Evolutionary conservation across 2,888 invertebrate genomes (phyloP), one percentile per base, ranked within the genome.

Genomic region (Idaea biselata): DNA sequence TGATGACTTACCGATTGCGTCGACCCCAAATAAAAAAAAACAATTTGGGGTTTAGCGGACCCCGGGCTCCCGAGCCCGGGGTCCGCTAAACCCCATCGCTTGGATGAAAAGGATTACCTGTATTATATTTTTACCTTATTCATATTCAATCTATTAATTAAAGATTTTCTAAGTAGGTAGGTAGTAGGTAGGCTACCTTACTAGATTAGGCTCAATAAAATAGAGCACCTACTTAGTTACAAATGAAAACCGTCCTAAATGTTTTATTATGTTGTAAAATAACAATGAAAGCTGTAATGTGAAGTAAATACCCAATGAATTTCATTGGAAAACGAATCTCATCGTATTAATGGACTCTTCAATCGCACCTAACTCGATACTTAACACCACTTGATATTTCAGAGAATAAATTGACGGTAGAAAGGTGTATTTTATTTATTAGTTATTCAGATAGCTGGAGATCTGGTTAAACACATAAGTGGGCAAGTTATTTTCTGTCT

Each of bases 271-370:
- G 59, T 60, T 44, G 55, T n/a, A 58, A 58, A 62, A 59, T 68
- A 58, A 56, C 63, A 56, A 67, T 70, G 66, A 69, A 73, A 71
- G 67, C 56, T 54, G 64, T 56, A 67, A 58, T 63, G 62, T 59
- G 56, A 59, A 54, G 60, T 58, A 64, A 58, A 58, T 63, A 55
- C 60, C 56, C 54, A 14, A 57, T 6, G 59, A 64, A 69, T 72
- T 63, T 67, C 61, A 64, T 64, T 59, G 56, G 61, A 25, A 60
- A 60, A 44, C 44, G 44, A 44, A 8, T 44, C 44, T 44, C 44
- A 44, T 44, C 64, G 71, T 59, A 59, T 64, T 71, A 74, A 73
- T 76, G 66, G 69, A 58, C 56, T 66, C 55, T 63, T 69, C 55
- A 63, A 69, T 68, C 57, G 59, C 5, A 25, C 25, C 25, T 63